A percentile compares a stretch with the other conserved stretches of the same genome.
These are phyloP conservation scores for Coendou prehensilis DNA, from an alignment of 2,797 vertebrate genomes.

Conservation along the genomic window DNA sequence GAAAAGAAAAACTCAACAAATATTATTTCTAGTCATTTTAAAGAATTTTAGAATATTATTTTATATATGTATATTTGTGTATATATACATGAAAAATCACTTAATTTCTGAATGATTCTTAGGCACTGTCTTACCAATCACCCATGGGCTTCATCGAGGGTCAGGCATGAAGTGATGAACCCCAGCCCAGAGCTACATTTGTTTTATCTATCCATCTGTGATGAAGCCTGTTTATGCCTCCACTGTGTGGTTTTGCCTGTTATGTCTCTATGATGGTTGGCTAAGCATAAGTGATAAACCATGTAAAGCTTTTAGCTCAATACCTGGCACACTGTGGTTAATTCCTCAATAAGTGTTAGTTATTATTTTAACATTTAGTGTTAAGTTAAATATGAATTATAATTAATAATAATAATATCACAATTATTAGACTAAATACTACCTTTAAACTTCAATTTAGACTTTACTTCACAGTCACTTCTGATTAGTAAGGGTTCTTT, in stretches of 20 bases:
- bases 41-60: neutral
- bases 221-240: neutral
- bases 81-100: neutral
- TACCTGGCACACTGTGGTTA: neutral
- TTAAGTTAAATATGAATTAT: conserved; percentile 53
- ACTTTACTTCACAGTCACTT: conserved; percentile 60
- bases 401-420: conserved; percentile 48
- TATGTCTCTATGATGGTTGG: neutral
- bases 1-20: neutral
- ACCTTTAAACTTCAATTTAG: conserved; percentile 58
- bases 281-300: neutral
- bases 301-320: neutral
- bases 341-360: conserved; percentile 29
- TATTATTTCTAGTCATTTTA: conserved; percentile 19
- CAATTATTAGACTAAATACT: conserved; percentile 62
- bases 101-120: conserved; percentile 34
- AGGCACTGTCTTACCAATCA: neutral
- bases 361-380: conserved; percentile 57
- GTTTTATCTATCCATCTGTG: neutral
- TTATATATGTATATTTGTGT: no score
- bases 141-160: neutral
- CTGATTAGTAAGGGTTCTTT: conserved; percentile 33
- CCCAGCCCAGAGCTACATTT: neutral
- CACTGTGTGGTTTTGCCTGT: neutral
- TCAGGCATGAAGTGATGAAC: neutral